phyloP scores from a whole-genome alignment of 92 coral and sea anemone species.

The Porites lobata region DNA sequence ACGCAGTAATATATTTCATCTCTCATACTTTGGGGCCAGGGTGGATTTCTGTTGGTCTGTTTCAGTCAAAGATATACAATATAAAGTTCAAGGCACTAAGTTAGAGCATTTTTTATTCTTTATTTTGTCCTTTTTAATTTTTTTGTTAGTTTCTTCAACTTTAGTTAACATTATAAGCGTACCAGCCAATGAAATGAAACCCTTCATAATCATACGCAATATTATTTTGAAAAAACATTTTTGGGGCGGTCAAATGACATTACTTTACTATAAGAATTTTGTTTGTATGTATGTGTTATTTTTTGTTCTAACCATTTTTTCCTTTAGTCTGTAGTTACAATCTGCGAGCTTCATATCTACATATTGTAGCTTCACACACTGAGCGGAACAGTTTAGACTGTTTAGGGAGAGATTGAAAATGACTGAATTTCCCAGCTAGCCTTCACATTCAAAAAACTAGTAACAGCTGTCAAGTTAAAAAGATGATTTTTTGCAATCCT shows the following conservation, averaged over 20 bases:
- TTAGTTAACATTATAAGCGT: constrained; percentile 14
- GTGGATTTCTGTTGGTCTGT: not conserved
- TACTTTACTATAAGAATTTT: not conserved
- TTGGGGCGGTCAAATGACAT: constrained; percentile 6
- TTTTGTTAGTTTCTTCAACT: constrained; percentile 14
- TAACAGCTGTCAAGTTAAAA: not conserved
- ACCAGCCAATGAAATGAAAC: constrained; percentile 16
- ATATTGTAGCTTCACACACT: not conserved
- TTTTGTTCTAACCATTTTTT: not conserved
- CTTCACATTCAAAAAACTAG: too few species aligned
- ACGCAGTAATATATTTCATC: too few species aligned
- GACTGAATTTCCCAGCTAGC: too few species aligned
- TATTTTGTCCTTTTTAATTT: constrained; percentile 9
- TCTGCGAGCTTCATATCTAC: not conserved
- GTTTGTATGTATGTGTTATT: not conserved
- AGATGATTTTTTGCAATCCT: not conserved
- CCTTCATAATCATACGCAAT: not conserved
- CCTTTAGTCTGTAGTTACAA: not conserved
- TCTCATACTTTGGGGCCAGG: too few species aligned
- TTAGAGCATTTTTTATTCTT: constrained; percentile 12
- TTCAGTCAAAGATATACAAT: not conserved
- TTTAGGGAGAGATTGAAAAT: not conserved
- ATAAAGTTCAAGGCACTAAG: not conserved
- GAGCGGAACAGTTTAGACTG: not conserved
- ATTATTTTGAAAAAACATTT: constrained; percentile 6